phyloP scores from a whole-genome alignment of 2,888 invertebrate genomes.

The Drosophila melanosoma region DNA sequence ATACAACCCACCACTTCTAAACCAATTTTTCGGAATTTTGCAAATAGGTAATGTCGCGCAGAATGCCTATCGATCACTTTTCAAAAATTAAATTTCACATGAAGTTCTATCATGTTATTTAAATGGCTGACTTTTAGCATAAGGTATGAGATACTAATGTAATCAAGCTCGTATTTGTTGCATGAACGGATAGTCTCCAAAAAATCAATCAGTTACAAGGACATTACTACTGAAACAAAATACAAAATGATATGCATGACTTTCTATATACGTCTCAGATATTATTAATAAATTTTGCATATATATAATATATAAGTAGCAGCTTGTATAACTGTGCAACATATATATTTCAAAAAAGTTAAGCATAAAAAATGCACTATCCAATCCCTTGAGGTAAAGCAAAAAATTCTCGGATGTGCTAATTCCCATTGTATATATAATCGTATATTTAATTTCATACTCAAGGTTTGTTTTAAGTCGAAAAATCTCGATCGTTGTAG shows the following conservation, averaged over 20 bases:
- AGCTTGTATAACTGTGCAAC: background rate
- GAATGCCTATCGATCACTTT: too few species aligned
- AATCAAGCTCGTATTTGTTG: background rate
- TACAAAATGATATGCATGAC: background rate
- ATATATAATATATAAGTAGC: background rate
- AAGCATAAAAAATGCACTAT: constrained; percentile 26
- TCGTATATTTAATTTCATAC: background rate
- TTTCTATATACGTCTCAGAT: background rate
- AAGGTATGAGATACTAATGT: background rate
- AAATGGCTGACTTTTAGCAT: background rate
- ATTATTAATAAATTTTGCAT: background rate
- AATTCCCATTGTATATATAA: constrained; percentile 43
- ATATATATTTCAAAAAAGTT: constrained; percentile 29
- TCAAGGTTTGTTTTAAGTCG: constrained; percentile 7
- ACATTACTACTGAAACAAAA: background rate
- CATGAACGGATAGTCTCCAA: too few species aligned
- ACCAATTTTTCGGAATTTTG: background rate
- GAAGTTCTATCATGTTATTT: background rate
- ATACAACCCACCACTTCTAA: background rate
- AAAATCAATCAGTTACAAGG: background rate
- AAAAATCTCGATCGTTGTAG: background rate
- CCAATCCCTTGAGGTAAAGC: background rate
- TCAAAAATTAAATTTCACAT: too few species aligned
- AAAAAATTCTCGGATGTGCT: constrained; percentile 42
- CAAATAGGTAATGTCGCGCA: background rate